A percentile compares a stretch with the other conserved stretches of the same genome.
phyloP scores from a whole-genome alignment of 2,113 vertebrate genomes.

The Bubo blakistoni region DNA sequence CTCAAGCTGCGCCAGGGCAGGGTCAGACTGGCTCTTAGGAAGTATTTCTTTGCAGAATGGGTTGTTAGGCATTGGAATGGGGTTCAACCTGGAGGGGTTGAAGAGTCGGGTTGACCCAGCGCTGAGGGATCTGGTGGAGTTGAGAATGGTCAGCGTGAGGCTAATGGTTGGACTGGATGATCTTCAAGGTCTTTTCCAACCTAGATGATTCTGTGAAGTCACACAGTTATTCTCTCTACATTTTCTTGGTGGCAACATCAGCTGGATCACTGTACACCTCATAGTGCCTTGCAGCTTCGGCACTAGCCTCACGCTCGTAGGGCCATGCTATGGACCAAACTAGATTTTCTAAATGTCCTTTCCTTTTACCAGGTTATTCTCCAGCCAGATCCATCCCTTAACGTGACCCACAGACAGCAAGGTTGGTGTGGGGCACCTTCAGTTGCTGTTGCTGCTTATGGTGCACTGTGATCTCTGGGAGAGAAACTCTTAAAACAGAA shows the following conservation, averaged over 20 bases:
- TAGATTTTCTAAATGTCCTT: fast-evolving
- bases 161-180: no score
- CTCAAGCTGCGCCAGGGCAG: no score
- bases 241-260: neutral
- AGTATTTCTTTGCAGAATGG: no score
- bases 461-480: neutral
- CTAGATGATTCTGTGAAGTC: neutral
- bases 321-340: neutral
- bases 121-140: no score
- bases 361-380: neutral
- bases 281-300: neutral
- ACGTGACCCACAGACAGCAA: fast-evolving
- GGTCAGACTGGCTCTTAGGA: no score
- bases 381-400: neutral
- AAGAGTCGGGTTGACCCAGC: no score
- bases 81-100: no score
- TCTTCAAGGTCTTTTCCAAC: no score
- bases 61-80: no score
- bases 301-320: fast-evolving
- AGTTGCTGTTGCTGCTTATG: neutral
- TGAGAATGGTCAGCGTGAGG: no score
- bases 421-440: neutral
- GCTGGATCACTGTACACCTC: neutral
- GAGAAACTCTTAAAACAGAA: neutral
- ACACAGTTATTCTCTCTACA: neutral